These are phyloP conservation scores for Melieria crassipennis DNA, from an alignment of 2,888 invertebrate species.

Conservation along the genomic window DNA sequence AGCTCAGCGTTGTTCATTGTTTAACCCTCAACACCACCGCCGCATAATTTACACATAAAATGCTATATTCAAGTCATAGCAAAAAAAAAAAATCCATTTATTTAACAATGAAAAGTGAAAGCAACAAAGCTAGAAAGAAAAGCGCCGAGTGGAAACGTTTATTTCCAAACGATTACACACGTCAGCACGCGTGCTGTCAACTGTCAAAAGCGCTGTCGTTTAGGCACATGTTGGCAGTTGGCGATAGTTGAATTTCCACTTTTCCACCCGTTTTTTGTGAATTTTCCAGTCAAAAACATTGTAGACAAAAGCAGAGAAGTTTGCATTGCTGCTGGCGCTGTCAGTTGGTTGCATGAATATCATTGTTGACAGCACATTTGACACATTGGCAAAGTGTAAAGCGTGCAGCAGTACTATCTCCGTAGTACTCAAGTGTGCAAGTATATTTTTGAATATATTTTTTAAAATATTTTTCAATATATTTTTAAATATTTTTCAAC, in stretches of 20 bases:
- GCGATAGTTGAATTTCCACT: too few species aligned
- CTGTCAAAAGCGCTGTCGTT: not conserved
- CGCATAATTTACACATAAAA: constrained; percentile 25
- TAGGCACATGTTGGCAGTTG: too few species aligned
- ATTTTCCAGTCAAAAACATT: too few species aligned
- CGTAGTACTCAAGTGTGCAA: too few species aligned
- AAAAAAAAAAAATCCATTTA: constrained; percentile 2
- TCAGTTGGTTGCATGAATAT: constrained; percentile 12
- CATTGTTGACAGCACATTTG: constrained; percentile 28
- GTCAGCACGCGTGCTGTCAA: constrained; percentile 11
- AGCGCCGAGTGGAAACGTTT: constrained; percentile 25
- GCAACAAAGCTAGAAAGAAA: constrained; percentile 1
- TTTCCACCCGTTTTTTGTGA: too few species aligned
- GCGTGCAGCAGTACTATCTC: not conserved
- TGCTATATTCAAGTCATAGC: not conserved
- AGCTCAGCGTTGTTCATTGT: not conserved
- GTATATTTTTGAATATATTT: too few species aligned
- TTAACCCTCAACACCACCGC: constrained; percentile 18
- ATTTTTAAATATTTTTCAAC: too few species aligned
- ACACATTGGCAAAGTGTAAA: constrained; percentile 10
- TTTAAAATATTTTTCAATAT: too few species aligned
- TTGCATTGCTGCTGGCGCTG: not conserved
- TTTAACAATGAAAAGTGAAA: constrained; percentile 24
- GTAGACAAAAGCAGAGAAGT: too few species aligned
- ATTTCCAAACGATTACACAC: constrained; percentile 42